Base-by-base conservation (phyloP, 2,888 invertebrate genomes). In the Drosophila suboccidentalis region DNA sequence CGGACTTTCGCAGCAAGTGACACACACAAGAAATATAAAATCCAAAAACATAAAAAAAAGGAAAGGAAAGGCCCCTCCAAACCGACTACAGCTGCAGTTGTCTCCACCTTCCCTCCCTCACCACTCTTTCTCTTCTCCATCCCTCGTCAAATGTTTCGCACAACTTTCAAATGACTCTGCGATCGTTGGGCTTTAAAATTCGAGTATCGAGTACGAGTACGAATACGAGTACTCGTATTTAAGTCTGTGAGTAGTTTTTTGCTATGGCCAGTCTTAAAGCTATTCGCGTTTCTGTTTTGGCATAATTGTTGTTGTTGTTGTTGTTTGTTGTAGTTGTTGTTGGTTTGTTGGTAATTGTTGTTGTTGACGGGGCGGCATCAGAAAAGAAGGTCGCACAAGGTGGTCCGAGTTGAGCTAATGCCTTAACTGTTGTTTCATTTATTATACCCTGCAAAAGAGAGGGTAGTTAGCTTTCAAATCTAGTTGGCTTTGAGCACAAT, bases 301-400 rank as follows among this genome's bases (percentile, higher is more conserved):
- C 83, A 89, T 87, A 89, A 89, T 89, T 89, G 71, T 82, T 86
- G 54, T 58, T 71, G 72, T 38, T 71, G 68, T 64, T 58, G 51
- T 39, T 44, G 38, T 34, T 50, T 38, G 13, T 5, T 4, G 11
- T 34, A 1, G 44, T 39, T 50, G 66, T 67, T 78, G 78, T 53
- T 78, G 78, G 70, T 78, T 43, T 43, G 65, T 54, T 74, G 77
- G 84, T 83, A 88, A 87, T 90, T 83, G 87, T 81, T 29, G 6
- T 29, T 29, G 26, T 74, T 80, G 77, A 80, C 55, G 82, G 65
- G 46, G 85, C 82, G 86, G 75, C 85, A 82, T 79, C 73, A 51
- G 71, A 71, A 81, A 90, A 91, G 91, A 90, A 90, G 91, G 91
- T 90, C 91, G 85, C 89, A 89, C 91, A 90, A 90, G 89, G 87